Conservation (phyloP, 2,888 invertebrate genomes). For the Petrolisthes cinctipes region DNA sequence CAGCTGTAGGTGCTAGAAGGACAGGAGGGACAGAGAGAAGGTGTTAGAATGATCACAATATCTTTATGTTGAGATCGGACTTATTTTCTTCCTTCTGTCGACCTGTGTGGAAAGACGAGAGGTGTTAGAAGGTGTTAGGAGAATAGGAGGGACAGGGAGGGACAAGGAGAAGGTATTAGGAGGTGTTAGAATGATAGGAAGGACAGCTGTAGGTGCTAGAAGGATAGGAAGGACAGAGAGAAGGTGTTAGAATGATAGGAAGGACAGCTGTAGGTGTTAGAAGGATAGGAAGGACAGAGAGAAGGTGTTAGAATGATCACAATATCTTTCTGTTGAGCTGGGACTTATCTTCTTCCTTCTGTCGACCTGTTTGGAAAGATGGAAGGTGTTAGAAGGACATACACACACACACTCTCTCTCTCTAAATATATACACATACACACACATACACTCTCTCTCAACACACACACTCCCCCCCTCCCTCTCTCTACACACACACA, state of each 20-base stretch:
- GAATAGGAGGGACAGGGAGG: neutral
- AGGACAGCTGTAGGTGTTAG: no score
- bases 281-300: no score
- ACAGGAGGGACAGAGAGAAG: constrained; percentile 13
- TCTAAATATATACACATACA: no score
- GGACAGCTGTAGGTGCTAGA: neutral
- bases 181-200: neutral
- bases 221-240: no score
- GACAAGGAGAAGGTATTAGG: constrained; percentile 10
- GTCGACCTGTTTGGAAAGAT: constrained; percentile 31
- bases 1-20: neutral
- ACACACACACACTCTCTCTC: no score
- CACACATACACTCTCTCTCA: no score
- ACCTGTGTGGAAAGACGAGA: constrained; percentile 24
- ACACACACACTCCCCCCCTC: no score
- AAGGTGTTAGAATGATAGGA: no score
- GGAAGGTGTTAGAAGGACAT: neutral
- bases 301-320: constrained; percentile 37
- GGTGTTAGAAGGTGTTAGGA: neutral
- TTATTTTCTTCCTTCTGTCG: constrained; percentile 52
- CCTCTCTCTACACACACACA: no score
- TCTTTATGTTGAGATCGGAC: constrained; percentile 58
- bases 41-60: constrained; percentile 63
- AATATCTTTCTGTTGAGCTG: constrained; percentile 58
- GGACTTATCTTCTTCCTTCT: constrained; percentile 57